Conservation (phyloP, 2,888 invertebrate genomes). For the Thumatha senex region DNA sequence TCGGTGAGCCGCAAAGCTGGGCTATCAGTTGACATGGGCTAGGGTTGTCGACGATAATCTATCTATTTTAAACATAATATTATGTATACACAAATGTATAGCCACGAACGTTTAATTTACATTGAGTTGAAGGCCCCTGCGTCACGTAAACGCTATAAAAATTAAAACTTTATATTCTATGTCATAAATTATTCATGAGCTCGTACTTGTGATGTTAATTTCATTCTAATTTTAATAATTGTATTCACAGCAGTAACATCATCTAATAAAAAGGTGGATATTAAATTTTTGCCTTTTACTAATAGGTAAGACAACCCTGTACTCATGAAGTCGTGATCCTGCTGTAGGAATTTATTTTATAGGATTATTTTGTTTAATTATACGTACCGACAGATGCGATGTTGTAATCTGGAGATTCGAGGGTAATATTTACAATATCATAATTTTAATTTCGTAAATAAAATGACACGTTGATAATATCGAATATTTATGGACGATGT, state of each 20-base stretch:
- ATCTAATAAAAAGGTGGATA: conserved; percentile 39
- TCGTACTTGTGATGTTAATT: conserved; percentile 61
- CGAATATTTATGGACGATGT: conserved; percentile 28
- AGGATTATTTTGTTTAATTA: background rate
- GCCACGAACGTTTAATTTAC: conserved; percentile 26
- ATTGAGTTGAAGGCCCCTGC: conserved; percentile 23
- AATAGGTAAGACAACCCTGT: conserved; percentile 17
- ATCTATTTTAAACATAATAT: conserved; percentile 12
- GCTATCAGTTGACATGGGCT: conserved; percentile 62
- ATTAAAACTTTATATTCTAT: conserved; percentile 38
- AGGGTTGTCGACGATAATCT: conserved; percentile 46
- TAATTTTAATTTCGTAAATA: conserved; percentile 16
- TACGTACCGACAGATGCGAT: conserved; percentile 22
- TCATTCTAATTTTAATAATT: conserved; percentile 62
- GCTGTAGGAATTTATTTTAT: conserved; percentile 28
- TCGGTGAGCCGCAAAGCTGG: conserved; percentile 69
- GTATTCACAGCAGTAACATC: conserved; percentile 57
- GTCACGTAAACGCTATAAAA: conserved; percentile 43
- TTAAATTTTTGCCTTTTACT: conserved; percentile 9
- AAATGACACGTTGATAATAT: conserved; percentile 31
- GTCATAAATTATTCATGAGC: conserved; percentile 57
- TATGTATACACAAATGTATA: conserved; percentile 24
- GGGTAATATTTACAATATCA: conserved; percentile 46
- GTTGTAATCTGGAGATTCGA: conserved; percentile 38
- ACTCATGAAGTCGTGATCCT: no score